phyloP scores from a whole-genome alignment of 2,113 vertebrate genomes.

The Muscicapa adusta region DNA sequence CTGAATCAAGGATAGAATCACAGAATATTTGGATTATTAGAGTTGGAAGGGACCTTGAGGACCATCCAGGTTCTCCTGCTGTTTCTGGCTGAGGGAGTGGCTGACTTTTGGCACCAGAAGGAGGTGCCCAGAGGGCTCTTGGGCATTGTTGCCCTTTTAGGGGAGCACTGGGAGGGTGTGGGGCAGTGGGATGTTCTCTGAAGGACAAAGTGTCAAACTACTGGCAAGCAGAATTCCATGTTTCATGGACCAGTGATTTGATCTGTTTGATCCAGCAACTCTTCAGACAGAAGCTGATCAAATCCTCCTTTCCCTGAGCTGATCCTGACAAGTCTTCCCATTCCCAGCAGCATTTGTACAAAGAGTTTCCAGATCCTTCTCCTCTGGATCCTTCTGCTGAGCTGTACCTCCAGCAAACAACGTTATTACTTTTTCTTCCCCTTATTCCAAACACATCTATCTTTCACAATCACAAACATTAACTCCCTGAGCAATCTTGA shows the following conservation, averaged over 20 bases:
- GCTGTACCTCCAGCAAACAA: neutral
- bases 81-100: neutral
- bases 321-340: neutral
- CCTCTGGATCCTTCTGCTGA: neutral
- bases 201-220: neutral
- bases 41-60: neutral
- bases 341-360: neutral
- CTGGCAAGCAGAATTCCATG: neutral
- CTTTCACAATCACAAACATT: neutral
- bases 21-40: neutral
- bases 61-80: neutral
- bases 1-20: neutral
- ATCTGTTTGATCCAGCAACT: neutral
- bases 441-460: neutral
- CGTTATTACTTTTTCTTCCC: rapidly evolving
- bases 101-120: neutral
- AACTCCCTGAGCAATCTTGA: neutral
- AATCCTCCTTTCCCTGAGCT: neutral
- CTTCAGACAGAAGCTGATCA: neutral
- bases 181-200: neutral
- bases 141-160: neutral
- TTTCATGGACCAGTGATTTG: neutral
- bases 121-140: neutral
- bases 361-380: neutral
- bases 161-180: neutral